Evolutionary conservation across 2,113 vertebrate species (phyloP), one percentile per base, ranked within the genome.

Genomic region (Chaenogobius annularis): DNA sequence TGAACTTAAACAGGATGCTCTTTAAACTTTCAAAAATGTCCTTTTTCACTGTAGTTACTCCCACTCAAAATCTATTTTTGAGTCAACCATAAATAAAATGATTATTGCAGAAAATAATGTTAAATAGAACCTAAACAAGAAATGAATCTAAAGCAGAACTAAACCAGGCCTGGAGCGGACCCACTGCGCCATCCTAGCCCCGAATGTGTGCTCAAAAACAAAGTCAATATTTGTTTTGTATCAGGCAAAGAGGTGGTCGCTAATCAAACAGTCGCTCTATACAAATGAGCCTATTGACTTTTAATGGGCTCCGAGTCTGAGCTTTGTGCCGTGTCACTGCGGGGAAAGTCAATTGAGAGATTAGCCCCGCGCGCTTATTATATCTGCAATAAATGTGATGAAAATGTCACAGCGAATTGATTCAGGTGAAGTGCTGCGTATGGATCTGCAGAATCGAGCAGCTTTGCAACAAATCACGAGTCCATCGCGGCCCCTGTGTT

Each of bases 391-490:
- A 22, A 46, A 67, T 12, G 12, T 10, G 23, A 35, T 48, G 52
- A 74, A 79, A 74, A 66, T 64, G n/a, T 63, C 37, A 46, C 17
- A 7, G 43, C 15, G 19, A 75, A 55, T 68, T 31, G 56, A 17
- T 59, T 52, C 17, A 48, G 22, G 14, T 26, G n/a, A 66, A 13
- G 15, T 37, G 26, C 43, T 48, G 54, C n/a, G 55, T n/a, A 68
- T 31, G 26, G 50, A 48, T 13, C 19, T 37, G 67, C 20, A 17
- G 4, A 20, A 73, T 68, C 63, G 66, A 72, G 66, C 69, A 37
- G 58, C 59, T 58, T 26, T 58, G 47, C 20, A 31, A 0, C 43
- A 58, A 73, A 58, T 46, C 37, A 20, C 44, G n/a, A 68, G 52
- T 31, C 19, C 46, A 54, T 43, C 62, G 20, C 58, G 20, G 5